Evolutionary conservation across 2,113 vertebrate species (phyloP).

Genomic region (Callithrix jacchus): DNA sequence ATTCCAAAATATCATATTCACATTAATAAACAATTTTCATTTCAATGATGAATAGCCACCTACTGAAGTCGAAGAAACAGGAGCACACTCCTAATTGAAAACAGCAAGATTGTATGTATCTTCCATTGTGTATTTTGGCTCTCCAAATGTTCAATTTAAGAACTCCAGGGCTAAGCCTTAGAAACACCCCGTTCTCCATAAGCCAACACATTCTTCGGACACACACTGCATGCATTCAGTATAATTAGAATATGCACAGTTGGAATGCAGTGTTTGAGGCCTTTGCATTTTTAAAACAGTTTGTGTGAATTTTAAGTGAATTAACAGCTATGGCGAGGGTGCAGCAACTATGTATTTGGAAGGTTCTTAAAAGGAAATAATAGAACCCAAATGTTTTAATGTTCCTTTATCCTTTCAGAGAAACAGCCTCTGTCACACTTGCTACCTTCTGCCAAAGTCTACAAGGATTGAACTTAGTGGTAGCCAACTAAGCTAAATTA

Average conservation of each 20-base stretch:
- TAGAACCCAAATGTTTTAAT: constrained; percentile 68
- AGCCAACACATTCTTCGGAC: constrained; percentile 42
- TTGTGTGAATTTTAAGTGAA: constrained; percentile 77
- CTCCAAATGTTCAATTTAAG: constrained; percentile 58
- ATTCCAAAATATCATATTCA: not conserved
- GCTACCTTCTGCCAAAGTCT: constrained; percentile 66
- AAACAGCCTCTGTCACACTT: constrained; percentile 68
- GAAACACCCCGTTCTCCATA: constrained; percentile 15
- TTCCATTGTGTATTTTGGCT: constrained; percentile 67
- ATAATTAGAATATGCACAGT: constrained; percentile 74
- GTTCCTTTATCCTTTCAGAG: constrained; percentile 61
- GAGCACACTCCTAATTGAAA: constrained; percentile 44
- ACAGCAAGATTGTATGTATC: constrained; percentile 51
- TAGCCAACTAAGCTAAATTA: constrained; percentile 64
- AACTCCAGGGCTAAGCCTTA: not conserved
- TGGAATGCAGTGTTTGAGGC: constrained; percentile 64
- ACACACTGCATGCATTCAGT: constrained; percentile 43
- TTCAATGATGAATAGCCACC: not conserved
- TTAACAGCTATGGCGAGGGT: constrained; percentile 62
- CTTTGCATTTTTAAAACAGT: constrained; percentile 76
- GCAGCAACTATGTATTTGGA: constrained; percentile 45
- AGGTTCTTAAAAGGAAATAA: constrained; percentile 74
- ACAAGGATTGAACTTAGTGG: constrained; percentile 57
- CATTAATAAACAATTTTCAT: constrained; percentile 53
- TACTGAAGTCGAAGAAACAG: constrained; percentile 48